These are phyloP conservation scores for Folsomia candida DNA, from an alignment of 2,888 invertebrate genomes.

Conservation along the genomic window DNA sequence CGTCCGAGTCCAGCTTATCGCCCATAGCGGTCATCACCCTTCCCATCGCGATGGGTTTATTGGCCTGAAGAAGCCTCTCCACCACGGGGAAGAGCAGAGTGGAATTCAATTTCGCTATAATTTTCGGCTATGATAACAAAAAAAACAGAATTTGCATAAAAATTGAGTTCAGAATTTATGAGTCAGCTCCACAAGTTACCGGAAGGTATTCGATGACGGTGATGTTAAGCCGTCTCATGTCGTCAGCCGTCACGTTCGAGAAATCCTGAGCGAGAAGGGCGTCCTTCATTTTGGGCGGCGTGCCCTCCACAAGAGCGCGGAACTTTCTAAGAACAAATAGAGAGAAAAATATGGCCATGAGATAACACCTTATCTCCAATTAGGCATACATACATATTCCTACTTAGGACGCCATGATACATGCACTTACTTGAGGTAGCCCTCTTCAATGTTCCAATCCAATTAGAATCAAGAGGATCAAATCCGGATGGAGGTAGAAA, in stretches of 20 bases:
- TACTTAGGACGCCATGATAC: too few species aligned
- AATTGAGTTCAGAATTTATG: too few species aligned
- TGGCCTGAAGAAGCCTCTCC: constrained; percentile 40
- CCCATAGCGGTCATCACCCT: constrained; percentile 42
- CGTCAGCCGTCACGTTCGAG: constrained; percentile 43
- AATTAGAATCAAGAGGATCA: too few species aligned
- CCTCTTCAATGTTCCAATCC: too few species aligned
- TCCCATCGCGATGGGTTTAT: constrained; percentile 45
- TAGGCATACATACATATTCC: background rate
- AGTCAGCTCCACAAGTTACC: constrained; percentile 34
- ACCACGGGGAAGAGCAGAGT: constrained; percentile 40
- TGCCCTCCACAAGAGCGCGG: constrained; percentile 25
- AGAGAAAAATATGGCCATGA: background rate
- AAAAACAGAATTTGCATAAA: too few species aligned
- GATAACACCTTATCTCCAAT: background rate
- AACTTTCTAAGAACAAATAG: constrained; percentile 25
- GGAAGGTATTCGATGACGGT: constrained; percentile 47
- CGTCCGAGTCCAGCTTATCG: constrained; percentile 41
- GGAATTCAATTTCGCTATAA: constrained; percentile 43
- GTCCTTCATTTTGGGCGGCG: constrained; percentile 42
- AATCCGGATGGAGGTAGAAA: too few species aligned
- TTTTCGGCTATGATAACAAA: constrained; percentile 39
- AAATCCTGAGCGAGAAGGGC: constrained; percentile 46
- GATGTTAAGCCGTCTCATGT: constrained; percentile 42
- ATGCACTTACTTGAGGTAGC: too few species aligned